Base-by-base conservation (phyloP, 2,888 invertebrate genomes). In the Leptopilina drosophilae region DNA sequence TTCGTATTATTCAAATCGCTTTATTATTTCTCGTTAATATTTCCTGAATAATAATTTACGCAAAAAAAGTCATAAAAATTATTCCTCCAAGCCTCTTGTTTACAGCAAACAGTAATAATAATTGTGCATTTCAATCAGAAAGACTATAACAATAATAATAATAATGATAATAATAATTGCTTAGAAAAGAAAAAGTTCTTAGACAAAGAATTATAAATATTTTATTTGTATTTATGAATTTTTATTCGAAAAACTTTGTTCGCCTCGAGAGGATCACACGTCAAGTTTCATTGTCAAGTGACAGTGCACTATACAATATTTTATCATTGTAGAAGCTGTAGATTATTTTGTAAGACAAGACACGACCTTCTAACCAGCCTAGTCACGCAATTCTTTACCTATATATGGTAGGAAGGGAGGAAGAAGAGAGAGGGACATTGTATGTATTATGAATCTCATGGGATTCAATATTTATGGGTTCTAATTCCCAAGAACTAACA, bases 391-490 rank as follows among this genome's bases (percentile, higher is more conserved):
- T 53, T 56, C 56, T n/a, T 40, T 33, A 53, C 53, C 33, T 53
- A 53, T 33, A 49, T 49, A 46, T 49, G 12, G 11, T 11, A 4
- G 49, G 11, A 49, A 4, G 49, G 11, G 49, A 49, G 49, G 9
- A 11, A 49, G 49, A 11, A 49, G 49, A 42, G 42, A 42, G 42
- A 42, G 53, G 26, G 26, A 20, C 7, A 62, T 33, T 33, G 33
- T 33, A 33, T 33, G 33, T 20, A 62, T 20, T 62, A 15, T 62
- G 4, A 62, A 62, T 20, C 62, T 62, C 62, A 62, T 20, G 73
- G 69, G 56, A 56, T 56, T 33, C 26, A 73, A 73, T 73, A 73
- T 73, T 73, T 73, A 73, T 73, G 26, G 49, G 33, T 56, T 53
- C 56, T 73, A 73, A 73, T 73, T 33, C 69, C 49, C 69, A 26